Evolutionary conservation across 2,797 vertebrate species (phyloP).

Genomic region (Denticeps clupeoides): DNA sequence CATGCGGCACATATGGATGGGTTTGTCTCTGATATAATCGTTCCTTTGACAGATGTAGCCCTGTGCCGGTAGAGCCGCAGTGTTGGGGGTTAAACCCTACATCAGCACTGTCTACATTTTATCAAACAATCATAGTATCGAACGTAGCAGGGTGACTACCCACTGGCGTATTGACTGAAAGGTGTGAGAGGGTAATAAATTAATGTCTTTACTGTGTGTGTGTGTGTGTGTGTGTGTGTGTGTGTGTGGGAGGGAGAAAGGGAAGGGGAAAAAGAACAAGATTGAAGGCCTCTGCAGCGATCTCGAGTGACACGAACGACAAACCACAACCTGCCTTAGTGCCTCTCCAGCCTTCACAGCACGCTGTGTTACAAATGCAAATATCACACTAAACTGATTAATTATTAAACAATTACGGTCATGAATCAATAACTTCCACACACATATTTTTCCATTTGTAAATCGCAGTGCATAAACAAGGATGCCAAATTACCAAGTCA

Average conservation of each 20-base stretch:
- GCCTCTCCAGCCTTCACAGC: conserved; percentile 71
- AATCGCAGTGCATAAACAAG: conserved; percentile 99
- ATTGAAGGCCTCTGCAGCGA: conserved; percentile 21
- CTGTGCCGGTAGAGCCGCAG: background rate
- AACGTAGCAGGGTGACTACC: conserved; percentile 17
- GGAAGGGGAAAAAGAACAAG: background rate
- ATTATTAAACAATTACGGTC: conserved; percentile 99
- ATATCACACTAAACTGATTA: conserved; percentile 98
- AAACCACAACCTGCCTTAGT: conserved; percentile 81
- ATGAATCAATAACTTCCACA: conserved; percentile 99
- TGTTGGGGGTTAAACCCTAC: conserved; percentile 20
- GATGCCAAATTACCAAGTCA: conserved; percentile 99
- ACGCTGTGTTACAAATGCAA: conserved; percentile 97
- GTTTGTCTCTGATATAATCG: background rate
- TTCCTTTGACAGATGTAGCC: background rate
- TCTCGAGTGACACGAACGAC: conserved; percentile 50
- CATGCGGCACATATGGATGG: background rate
- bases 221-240: background rate
- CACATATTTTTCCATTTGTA: conserved; percentile 98
- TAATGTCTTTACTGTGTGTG: conserved; percentile 16
- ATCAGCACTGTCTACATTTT: conserved; percentile 23
- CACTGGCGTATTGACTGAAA: conserved; percentile 30
- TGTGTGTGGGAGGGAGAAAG: conserved; percentile 4
- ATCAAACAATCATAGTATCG: conserved; percentile 30
- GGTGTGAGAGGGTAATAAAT: conserved; percentile 36